Base-by-base conservation (phyloP, 2,888 invertebrate species). In the Hypolimnas misippus region DNA sequence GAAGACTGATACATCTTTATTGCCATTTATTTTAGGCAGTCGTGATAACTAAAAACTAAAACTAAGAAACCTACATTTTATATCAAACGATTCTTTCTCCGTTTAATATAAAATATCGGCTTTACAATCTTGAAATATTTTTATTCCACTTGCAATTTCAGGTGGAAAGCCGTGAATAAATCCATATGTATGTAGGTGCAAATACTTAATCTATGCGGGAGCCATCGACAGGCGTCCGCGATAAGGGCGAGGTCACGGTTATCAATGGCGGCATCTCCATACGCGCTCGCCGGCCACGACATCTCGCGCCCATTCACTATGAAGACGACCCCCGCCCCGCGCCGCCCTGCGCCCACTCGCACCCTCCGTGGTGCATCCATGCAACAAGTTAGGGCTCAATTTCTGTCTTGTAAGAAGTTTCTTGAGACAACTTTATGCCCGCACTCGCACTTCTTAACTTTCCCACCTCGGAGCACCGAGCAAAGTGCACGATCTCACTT, bases 291-390 rank as follows among this genome's bases (percentile, higher is more conserved):
- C 86, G 87, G 84, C 89, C 89, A 86, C 89, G 88, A 89, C 89
- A 89, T 89, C 90, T 87, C 89, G 88, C 85, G 86, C 89, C 87
- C 90, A 89, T 89, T 93, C 93, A 87, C 93, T 89, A 84, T 87
- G 83, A 87, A 89, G 88, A 87, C 86, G 44, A 70, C 73, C 72
- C 76, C 67, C 72, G 65, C 72, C 68, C 67, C 50, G 66, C 72
- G 72, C 70, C 76, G 70, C 76, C 68, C 73, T 62, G 71, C 67
- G 58, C 52, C 67, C 74, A 77, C 81, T 79, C 74, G 78, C 76
- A 77, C 83, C 83, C 84, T 82, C 82, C 79, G 78, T 82, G 81
- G 84, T 89, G 90, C 92, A 91, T 87, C 89, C 83, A 87, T 91
- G 91, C 91, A 91, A 91, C 91, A 91, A 91, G 91, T 91, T 89